Conservation (phyloP, 2,113 vertebrate species). For the Thomomys bottae region DNA sequence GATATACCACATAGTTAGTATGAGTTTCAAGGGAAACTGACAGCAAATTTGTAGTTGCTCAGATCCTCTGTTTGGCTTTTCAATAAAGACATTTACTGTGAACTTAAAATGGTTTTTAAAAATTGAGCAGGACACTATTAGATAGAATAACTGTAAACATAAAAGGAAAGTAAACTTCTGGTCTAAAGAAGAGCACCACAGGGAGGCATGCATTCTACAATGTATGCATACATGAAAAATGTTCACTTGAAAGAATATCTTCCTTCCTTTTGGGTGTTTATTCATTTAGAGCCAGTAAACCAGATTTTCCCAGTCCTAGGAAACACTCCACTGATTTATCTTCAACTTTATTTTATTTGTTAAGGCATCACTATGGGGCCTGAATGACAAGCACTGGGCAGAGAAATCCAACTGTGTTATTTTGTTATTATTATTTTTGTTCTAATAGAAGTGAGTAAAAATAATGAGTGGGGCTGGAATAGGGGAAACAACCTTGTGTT, state of each 20-base stretch:
- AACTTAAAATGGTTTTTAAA: constrained; percentile 46
- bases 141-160: constrained; percentile 23
- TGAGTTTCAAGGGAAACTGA: constrained; percentile 21
- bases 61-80: constrained; percentile 45
- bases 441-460: constrained; percentile 60
- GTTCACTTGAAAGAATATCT: constrained; percentile 58
- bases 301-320: constrained; percentile 52
- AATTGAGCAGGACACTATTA: constrained; percentile 16
- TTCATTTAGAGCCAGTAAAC: constrained; percentile 56
- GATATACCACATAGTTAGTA: background rate
- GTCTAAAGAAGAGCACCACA: background rate
- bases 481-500: background rate
- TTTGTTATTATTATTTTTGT: constrained; percentile 58
- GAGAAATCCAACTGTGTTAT: constrained; percentile 52
- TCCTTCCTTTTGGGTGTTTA: constrained; percentile 55
- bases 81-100: constrained; percentile 35
- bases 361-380: constrained; percentile 20
- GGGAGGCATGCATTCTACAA: background rate
- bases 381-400: constrained; percentile 50
- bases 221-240: constrained; percentile 44
- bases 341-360: constrained; percentile 56
- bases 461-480: constrained; percentile 34
- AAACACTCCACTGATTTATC: constrained; percentile 5
- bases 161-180: constrained; percentile 48
- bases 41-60: constrained; percentile 15